Conservation (phyloP, 2,888 invertebrate genomes). For the Stenodera caucasica region DNA sequence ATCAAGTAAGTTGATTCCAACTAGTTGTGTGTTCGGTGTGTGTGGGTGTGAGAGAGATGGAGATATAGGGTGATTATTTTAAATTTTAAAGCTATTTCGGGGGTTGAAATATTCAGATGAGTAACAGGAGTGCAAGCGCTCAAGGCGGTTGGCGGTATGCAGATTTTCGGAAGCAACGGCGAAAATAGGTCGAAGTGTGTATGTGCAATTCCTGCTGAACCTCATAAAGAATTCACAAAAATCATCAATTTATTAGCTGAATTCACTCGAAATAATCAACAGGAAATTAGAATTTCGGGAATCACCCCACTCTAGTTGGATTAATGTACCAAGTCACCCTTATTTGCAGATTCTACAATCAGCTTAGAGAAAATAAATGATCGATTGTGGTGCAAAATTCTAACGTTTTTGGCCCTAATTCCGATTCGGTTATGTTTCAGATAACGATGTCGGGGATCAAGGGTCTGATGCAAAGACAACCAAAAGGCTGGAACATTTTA, state of each 20-base stretch:
- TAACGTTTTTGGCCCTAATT: too few species aligned
- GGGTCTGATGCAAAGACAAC: conserved; percentile 60
- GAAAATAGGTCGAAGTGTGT: background rate
- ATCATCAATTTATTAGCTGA: too few species aligned
- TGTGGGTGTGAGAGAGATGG: background rate
- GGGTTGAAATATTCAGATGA: conserved; percentile 29
- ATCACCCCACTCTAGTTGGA: too few species aligned
- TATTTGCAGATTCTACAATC: too few species aligned
- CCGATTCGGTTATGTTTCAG: conserved; percentile 49
- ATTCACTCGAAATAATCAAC: too few species aligned
- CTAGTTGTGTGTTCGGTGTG: too few species aligned
- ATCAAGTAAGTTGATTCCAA: too few species aligned
- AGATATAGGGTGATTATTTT: conserved; percentile 16
- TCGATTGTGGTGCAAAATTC: too few species aligned
- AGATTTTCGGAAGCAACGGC: conserved; percentile 15
- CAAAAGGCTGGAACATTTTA: conserved; percentile 62
- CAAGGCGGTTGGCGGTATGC: conserved; percentile 6
- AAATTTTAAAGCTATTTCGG: conserved; percentile 28
- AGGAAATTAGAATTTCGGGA: too few species aligned
- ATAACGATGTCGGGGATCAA: conserved; percentile 62
- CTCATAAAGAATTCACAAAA: background rate
- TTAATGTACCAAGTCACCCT: too few species aligned
- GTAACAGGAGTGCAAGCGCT: conserved; percentile 26
- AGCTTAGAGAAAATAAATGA: too few species aligned
- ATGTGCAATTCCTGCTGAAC: background rate